These are phyloP conservation scores for Orthosia cruda DNA, from an alignment of 2,888 invertebrate species.

Conservation along the genomic window DNA sequence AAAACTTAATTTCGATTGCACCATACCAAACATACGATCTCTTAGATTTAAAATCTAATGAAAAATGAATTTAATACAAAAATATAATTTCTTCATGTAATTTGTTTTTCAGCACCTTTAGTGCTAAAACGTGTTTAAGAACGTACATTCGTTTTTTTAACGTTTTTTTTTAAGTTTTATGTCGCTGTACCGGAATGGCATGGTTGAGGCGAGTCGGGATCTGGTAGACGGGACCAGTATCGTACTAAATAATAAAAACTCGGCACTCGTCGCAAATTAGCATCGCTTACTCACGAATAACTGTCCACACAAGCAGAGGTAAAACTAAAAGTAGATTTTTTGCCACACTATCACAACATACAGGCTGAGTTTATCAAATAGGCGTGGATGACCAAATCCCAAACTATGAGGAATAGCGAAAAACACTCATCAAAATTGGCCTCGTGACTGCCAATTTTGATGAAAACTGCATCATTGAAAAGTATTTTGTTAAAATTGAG, in stretches of 20 bases:
- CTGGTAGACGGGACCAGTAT: conserved; percentile 26
- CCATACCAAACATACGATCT: conserved; percentile 78
- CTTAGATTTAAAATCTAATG: conserved; percentile 75
- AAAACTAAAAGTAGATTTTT: background rate
- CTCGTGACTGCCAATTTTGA: no score
- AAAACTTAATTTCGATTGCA: conserved; percentile 75
- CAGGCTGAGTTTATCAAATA: no score
- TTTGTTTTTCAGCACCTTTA: conserved; percentile 32
- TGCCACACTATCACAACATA: conserved; percentile 36
- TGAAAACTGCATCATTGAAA: no score
- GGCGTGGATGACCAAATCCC: no score
- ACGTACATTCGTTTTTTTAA: no score
- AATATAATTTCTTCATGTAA: conserved; percentile 50
- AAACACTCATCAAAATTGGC: no score
- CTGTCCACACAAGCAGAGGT: conserved; percentile 39
- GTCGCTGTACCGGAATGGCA: conserved; percentile 19
- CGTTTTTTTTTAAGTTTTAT: no score
- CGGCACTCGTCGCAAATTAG: conserved; percentile 34
- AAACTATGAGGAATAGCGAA: no score
- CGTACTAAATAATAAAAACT: conserved; percentile 38
- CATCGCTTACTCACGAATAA: conserved; percentile 36
- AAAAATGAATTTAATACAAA: conserved; percentile 65
- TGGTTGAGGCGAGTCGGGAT: conserved; percentile 13
- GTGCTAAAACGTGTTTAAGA: no score
- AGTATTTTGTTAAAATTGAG: no score